These are phyloP conservation scores for Ramphastos sulfuratus DNA, from an alignment of 2,113 vertebrate genomes.

Conservation along the genomic window DNA sequence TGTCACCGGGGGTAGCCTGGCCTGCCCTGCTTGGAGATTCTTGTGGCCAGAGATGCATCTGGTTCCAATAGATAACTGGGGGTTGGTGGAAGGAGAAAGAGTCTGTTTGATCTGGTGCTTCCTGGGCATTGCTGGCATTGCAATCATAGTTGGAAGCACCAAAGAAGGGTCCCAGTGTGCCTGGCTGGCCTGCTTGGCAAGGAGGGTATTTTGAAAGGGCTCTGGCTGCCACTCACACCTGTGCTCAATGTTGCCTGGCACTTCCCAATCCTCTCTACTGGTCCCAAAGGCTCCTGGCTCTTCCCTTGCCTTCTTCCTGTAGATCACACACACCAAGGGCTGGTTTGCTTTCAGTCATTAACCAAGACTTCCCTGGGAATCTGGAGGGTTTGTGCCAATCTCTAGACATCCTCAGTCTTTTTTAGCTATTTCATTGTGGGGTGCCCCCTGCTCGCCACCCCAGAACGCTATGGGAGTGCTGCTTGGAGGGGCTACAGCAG, in stretches of 20 bases:
- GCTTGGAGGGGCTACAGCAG: fast-evolving
- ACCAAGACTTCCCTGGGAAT: neutral
- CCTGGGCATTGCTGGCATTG: neutral
- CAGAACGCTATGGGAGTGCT: fast-evolving
- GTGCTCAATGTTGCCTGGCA: fast-evolving
- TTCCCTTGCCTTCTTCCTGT: neutral
- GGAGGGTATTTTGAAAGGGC: neutral
- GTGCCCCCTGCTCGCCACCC: neutral
- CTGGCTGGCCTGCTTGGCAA: neutral
- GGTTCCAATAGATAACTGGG: conserved; percentile 27
- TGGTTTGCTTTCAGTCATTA: neutral
- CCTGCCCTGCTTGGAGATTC: neutral
- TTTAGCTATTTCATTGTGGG: neutral
- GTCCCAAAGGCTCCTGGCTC: neutral
- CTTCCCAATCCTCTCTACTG: fast-evolving
- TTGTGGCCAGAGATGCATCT: neutral
- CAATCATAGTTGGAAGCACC: neutral
- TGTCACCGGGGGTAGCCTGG: neutral
- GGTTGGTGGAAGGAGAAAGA: neutral
- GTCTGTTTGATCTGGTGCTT: neutral
- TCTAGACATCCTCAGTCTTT: neutral
- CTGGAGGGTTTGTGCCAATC: fast-evolving
- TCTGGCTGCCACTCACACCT: neutral
- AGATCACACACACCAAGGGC: fast-evolving
- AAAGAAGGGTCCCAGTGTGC: fast-evolving